Percentiles rank a stretch among this genome's conserved stretches.
These are phyloP conservation scores for Ispidina lecontei DNA, from an alignment of 2,797 vertebrate genomes.

Conservation along the genomic window DNA sequence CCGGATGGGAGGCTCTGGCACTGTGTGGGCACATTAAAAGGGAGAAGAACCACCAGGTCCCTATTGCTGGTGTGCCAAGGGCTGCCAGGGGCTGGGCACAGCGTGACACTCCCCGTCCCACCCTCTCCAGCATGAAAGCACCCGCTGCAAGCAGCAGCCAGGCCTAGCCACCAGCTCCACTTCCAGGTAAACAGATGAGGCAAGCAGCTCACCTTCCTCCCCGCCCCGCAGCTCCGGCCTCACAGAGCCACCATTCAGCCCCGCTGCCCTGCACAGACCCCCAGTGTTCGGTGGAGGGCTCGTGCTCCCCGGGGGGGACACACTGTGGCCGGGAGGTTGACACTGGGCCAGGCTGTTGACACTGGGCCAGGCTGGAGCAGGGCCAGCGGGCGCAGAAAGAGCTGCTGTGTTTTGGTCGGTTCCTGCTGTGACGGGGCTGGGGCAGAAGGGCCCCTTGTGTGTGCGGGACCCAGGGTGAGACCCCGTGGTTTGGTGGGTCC, in stretches of 20 bases:
- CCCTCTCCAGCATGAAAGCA: not conserved
- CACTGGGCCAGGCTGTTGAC: slow-evolving; percentile 53
- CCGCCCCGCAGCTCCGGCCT: not conserved
- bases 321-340: not conserved
- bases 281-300: slow-evolving; percentile 37
- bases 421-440: not conserved
- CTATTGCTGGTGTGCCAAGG: rapidly evolving
- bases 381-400: slow-evolving; percentile 18
- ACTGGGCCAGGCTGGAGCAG: slow-evolving; percentile 3
- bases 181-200: slow-evolving; percentile 66
- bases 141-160: not conserved
- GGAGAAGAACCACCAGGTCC: not conserved
- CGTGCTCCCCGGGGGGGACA: not conserved
- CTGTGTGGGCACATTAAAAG: rapidly evolving
- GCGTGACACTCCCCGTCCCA: not conserved
- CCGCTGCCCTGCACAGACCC: not conserved
- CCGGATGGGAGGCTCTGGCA: not conserved
- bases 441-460: slow-evolving; percentile 39
- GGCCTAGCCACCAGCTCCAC: not conserved
- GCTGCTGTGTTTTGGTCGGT: not conserved
- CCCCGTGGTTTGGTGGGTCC: not conserved
- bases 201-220: not conserved
- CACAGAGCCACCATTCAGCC: slow-evolving; percentile 56
- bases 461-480: rapidly evolving
- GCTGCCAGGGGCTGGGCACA: not conserved